Evolutionary conservation across 2,797 vertebrate genomes (phyloP), one percentile per base, ranked within the genome.

Genomic region (Tragelaphus oryx): DNA sequence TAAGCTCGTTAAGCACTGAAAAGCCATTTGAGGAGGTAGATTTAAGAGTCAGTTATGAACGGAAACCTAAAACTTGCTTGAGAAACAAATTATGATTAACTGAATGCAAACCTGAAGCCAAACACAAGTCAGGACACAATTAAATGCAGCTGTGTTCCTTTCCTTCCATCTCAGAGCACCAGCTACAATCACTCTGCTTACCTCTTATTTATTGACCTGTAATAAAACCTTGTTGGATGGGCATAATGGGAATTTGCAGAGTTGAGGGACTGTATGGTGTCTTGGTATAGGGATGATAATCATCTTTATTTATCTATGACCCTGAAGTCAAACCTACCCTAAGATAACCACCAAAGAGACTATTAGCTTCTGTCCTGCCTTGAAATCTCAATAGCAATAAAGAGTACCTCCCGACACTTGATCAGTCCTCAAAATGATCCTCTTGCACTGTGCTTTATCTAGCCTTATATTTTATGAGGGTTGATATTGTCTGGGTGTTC

Each of bases 181-280:
- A 92, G 71, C 37, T 94, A 95, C 33, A 95, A 44, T 93, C 4
- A 0, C 37, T 96, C 48, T 95, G 65, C 50, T 97, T 95, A 11
- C 82, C 91, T 89, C 88, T 88, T 93, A 96, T 95, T 97, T 97
- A 84, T 95, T 97, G 41, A 96, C 18, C 93, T 59, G 60, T 79
- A 95, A 93, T 98, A 97, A 97, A 98, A 95, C 89, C 71, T 94
- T 97, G 60, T 93, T 94, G 83, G 93, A 97, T 46, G 91, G 85
- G 6, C 91, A 92, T 97, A 91, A 90, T 87, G 90, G 94, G 84
- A 97, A 96, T 96, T 89, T 74, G 59, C 46, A 50, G 22, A 97
- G 44, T 91, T 91, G 78, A 90, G 17, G n/a, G 79, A 93, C 78
- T 95, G 46, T 65, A 54, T 65, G 80, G 80, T 95, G 74, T 85